phyloP scores from a whole-genome alignment of 2,888 invertebrate species.

The Carabus problematicus region DNA sequence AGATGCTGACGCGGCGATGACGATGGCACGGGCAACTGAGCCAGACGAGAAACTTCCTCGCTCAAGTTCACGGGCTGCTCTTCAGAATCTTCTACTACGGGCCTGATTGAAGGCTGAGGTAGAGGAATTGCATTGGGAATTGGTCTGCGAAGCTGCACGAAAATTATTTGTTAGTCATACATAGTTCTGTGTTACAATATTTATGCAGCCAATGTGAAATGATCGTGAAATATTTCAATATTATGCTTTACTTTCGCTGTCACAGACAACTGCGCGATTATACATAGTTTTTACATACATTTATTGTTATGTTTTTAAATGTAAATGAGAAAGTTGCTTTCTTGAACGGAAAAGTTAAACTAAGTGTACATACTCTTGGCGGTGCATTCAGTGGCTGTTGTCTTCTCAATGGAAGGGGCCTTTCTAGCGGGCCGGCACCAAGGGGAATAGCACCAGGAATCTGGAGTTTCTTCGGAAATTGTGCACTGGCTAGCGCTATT shows the following conservation, averaged over 20 bases:
- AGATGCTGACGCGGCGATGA: slow-evolving; percentile 40
- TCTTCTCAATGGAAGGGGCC: slow-evolving; percentile 56
- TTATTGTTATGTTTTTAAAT: not conserved
- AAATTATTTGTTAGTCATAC: slow-evolving; percentile 44
- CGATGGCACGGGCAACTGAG: slow-evolving; percentile 41
- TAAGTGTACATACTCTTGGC: slow-evolving; percentile 54
- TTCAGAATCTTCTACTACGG: slow-evolving; percentile 73
- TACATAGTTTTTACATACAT: not conserved
- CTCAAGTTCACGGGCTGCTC: slow-evolving; percentile 62
- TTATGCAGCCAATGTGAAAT: too few relatives aligned
- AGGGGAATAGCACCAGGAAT: slow-evolving; percentile 71
- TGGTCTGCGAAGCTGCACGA: slow-evolving; percentile 60
- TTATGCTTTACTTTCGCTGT: too few relatives aligned
- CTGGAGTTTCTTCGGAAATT: slow-evolving; percentile 69
- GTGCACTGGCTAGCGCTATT: slow-evolving; percentile 63
- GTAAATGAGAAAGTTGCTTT: too few relatives aligned
- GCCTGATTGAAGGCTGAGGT: slow-evolving; percentile 61
- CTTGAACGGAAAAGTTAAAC: not conserved
- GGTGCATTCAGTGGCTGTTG: slow-evolving; percentile 50
- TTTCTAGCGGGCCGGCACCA: slow-evolving; percentile 52
- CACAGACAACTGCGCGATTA: too few relatives aligned
- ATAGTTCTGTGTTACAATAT: too few relatives aligned
- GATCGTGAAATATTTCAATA: slow-evolving; percentile 6
- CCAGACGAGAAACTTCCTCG: slow-evolving; percentile 54
- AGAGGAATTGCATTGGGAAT: slow-evolving; percentile 56